Percentiles rank a stretch among this genome's conserved stretches.
Evolutionary conservation across 2,113 vertebrate species (phyloP).

Genomic region (Periophthalmodon schlosseri): DNA sequence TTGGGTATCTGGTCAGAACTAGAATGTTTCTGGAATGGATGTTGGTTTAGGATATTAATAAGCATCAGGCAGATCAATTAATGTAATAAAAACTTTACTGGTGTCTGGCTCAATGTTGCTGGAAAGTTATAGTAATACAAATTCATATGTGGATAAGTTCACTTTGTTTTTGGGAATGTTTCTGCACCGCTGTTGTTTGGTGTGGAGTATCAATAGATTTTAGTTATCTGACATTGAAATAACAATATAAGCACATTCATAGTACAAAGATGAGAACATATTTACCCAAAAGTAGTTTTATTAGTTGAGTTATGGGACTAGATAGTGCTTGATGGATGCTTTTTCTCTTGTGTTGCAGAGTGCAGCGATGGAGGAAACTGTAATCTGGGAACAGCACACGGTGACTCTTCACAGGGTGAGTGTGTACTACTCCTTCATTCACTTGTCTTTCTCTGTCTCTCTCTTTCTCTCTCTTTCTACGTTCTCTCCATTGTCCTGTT

Average conservation of each 20-base stretch:
- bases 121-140: too few species aligned
- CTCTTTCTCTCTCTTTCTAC: constrained; percentile 36
- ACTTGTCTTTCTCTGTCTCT: constrained; percentile 24
- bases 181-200: not conserved
- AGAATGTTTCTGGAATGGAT: too few species aligned
- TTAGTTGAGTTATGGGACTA: not conserved
- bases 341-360: constrained; percentile 78
- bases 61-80: not conserved
- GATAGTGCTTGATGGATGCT: constrained; percentile 17
- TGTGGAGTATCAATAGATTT: not conserved
- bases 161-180: not conserved
- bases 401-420: constrained; percentile 99
- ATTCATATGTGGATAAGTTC: not conserved
- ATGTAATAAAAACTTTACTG: too few species aligned
- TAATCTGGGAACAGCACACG: constrained; percentile 99
- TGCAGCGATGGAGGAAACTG: constrained; percentile 98
- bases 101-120: not conserved
- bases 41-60: too few species aligned
- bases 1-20: not conserved
- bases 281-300: not conserved
- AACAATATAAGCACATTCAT: too few species aligned
- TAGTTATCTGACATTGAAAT: too few species aligned
- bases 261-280: not conserved
- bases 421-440: constrained; percentile 45
- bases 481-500: constrained; percentile 13